Evolutionary conservation across 2,113 vertebrate species (phyloP).

Genomic region (Panthera leo): DNA sequence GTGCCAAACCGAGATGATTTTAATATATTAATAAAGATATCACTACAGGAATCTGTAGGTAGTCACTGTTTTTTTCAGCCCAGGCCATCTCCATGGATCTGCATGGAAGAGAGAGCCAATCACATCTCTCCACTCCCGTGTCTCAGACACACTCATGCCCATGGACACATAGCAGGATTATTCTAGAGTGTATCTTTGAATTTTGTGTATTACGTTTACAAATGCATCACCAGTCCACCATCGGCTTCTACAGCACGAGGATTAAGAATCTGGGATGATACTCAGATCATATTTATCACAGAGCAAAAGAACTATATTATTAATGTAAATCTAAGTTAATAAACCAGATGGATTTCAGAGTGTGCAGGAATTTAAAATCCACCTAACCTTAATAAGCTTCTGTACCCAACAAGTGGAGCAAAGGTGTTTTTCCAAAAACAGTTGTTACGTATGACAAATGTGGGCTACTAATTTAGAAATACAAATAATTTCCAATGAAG

Average conservation of each 20-base stretch:
- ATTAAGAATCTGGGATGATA: background rate
- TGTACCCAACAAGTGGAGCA: background rate
- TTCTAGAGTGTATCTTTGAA: background rate
- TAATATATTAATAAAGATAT: background rate
- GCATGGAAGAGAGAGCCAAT: background rate
- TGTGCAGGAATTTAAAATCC: background rate
- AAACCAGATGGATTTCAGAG: background rate
- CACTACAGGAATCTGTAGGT: background rate
- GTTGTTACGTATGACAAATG: background rate
- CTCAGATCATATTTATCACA: background rate
- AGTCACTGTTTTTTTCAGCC: background rate
- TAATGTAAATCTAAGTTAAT: background rate
- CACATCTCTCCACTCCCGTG: background rate
- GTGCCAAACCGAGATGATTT: background rate
- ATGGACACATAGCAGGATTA: background rate
- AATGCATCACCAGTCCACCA: background rate
- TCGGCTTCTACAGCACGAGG: background rate
- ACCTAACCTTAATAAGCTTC: background rate
- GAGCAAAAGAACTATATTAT: background rate
- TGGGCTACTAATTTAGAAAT: constrained; percentile 4
- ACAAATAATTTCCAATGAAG: background rate
- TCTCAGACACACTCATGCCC: background rate
- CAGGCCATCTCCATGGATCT: background rate
- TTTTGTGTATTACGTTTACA: constrained; percentile 20
- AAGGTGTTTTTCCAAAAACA: background rate